Evolutionary conservation across 2,113 vertebrate species (phyloP), one percentile per base, ranked within the genome.

Genomic region (Sinosuthora webbiana): DNA sequence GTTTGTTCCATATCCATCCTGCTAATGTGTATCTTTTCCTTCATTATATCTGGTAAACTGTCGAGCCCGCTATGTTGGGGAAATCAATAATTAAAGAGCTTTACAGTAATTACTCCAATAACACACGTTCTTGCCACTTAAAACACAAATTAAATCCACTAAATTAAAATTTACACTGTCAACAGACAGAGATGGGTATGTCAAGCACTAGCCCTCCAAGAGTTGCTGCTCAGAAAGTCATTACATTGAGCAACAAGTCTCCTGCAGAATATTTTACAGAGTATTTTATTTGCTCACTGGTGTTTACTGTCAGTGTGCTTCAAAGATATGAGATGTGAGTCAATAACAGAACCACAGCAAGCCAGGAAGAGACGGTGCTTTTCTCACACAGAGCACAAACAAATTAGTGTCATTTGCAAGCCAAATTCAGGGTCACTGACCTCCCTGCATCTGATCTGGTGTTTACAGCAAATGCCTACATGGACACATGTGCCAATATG

Each of bases 81-180:
- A 96, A 98, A 98, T 98, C 97, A 97, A 97, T 98, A 98, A 98
- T 98, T 98, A 98, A 98, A 95, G 95, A 97, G 95, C 95, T 97
- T 97, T 97, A 95, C 59, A 89, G 95, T 97, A 97, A 97, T 97
- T 97, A 96, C 94, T 97, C 82, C 95, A 93, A 90, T 95, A 93
- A 96, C 83, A 96, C 87, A 96, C 78, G 95, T 95, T 97, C 97
- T 93, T 96, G 77, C 87, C 93, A 92, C 90, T 96, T 97, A 96
- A 97, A 96, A 97, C 53, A 97, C 87, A 97, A 96, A 96, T 92
- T 87, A 95, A 97, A 96, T 68, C 57, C 80, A 78, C 84, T 96
- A 81, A 94, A 96, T 95, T 95, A 93, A 95, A 97, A 97, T 94
- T 96, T 90, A 92, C 62, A 65, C 56, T 83, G 76, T 78, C 50